A percentile compares a stretch with the other conserved stretches of the same genome.
These are phyloP conservation scores for Neuroterus valhalla DNA, from an alignment of 1,140 invertebrate species.

Conservation along the genomic window DNA sequence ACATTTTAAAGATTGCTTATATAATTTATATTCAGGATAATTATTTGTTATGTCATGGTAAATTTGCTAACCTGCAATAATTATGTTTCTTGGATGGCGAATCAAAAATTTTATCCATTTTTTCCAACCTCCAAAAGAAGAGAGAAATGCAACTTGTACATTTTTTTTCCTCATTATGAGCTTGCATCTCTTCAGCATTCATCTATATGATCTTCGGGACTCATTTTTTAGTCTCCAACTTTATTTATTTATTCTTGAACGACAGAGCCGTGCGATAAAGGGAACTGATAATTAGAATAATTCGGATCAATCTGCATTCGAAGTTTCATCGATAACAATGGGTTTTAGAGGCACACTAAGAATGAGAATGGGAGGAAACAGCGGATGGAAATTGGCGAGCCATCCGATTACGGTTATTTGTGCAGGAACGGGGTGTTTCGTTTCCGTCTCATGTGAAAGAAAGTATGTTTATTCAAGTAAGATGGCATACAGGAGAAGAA, in stretches of 20 bases:
- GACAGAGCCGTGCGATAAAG: not conserved
- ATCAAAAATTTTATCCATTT: too few relatives aligned
- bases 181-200: too few relatives aligned
- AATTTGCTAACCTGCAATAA: too few relatives aligned
- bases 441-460: conserved; percentile 14
- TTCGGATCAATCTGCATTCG: conserved; percentile 17
- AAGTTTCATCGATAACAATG: not conserved
- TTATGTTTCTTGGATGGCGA: too few relatives aligned
- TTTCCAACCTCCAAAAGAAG: too few relatives aligned
- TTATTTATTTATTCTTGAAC: not conserved
- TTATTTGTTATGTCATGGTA: too few relatives aligned
- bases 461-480: not conserved
- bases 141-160: too few relatives aligned
- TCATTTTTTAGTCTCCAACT: too few relatives aligned
- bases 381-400: conserved; percentile 10
- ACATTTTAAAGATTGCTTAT: too few relatives aligned
- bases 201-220: too few relatives aligned
- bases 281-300: not conserved
- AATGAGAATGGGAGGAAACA: not conserved
- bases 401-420: conserved; percentile 21
- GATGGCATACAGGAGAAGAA: not conserved
- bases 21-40: too few relatives aligned
- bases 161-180: too few relatives aligned
- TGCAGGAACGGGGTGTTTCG: not conserved
- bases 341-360: not conserved